Evolutionary conservation across 2,888 invertebrate genomes (phyloP).

Genomic region (Steinernema carpocapsae): DNA sequence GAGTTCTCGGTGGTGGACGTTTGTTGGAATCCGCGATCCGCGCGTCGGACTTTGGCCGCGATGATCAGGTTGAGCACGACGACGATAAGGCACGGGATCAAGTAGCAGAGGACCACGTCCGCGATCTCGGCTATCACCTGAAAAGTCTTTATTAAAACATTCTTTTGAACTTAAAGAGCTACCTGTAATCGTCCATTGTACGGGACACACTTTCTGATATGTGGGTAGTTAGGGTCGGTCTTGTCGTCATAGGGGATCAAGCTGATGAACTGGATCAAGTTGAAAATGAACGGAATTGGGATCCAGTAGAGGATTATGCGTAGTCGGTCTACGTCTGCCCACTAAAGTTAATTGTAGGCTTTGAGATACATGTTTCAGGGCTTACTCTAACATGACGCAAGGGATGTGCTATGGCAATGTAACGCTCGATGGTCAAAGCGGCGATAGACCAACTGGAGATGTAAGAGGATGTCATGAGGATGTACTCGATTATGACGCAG

Average conservation of each 20-base stretch:
- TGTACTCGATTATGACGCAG: constrained; percentile 65
- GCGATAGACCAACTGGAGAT: constrained; percentile 67
- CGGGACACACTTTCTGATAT: constrained; percentile 47
- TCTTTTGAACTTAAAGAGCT: too few species aligned
- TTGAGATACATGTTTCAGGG: background rate
- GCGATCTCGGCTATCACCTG: constrained; percentile 58
- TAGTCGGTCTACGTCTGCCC: constrained; percentile 57
- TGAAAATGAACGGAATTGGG: constrained; percentile 65
- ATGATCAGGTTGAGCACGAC: constrained; percentile 64
- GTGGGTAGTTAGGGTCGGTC: constrained; percentile 41
- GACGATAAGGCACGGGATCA: constrained; percentile 64
- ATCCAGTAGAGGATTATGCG: constrained; percentile 62
- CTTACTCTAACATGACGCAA: constrained; percentile 61
- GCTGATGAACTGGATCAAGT: constrained; percentile 62
- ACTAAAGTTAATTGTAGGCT: constrained; percentile 50
- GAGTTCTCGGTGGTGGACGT: background rate
- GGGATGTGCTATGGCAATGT: constrained; percentile 66
- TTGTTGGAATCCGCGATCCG: constrained; percentile 19
- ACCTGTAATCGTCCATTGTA: constrained; percentile 49
- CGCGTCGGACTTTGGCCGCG: constrained; percentile 51
- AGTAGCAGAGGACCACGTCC: constrained; percentile 64
- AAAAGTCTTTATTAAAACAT: constrained; percentile 37
- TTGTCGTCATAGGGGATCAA: constrained; percentile 49
- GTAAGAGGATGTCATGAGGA: constrained; percentile 64
- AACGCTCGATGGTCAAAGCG: constrained; percentile 67